These are phyloP conservation scores for Cyprinodon brontotheroides DNA, from an alignment of 2,113 vertebrate species.

Conservation along the genomic window DNA sequence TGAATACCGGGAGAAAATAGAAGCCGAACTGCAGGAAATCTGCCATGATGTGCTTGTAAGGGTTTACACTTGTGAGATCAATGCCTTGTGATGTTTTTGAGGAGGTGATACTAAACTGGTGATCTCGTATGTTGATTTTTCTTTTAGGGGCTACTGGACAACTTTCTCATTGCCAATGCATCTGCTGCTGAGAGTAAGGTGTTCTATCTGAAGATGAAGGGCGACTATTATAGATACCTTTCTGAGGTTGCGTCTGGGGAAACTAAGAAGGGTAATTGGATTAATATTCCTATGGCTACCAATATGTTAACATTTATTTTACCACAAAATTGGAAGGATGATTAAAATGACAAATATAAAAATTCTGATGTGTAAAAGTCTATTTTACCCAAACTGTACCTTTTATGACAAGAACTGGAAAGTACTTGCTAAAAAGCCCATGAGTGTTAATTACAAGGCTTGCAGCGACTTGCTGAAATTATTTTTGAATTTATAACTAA, in stretches of 20 bases:
- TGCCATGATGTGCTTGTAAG: constrained; percentile 97
- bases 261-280: constrained; percentile 84
- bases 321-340: neutral
- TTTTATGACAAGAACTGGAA: neutral
- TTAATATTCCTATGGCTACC: neutral
- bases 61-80: neutral
- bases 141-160: constrained; percentile 91
- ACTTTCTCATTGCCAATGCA: constrained; percentile 91
- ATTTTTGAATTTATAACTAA: no score
- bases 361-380: neutral
- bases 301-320: neutral
- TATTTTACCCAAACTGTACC: neutral
- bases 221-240: constrained; percentile 99
- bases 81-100: neutral
- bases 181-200: constrained; percentile 94
- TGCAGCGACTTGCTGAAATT: no score
- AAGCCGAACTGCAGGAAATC: constrained; percentile 94
- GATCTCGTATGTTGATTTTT: constrained; percentile 25
- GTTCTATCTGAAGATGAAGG: constrained; percentile 99
- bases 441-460: neutral
- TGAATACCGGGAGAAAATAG: constrained; percentile 97
- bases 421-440: neutral
- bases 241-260: constrained; percentile 97
- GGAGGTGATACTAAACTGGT: neutral
- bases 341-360: neutral